phyloP scores from a whole-genome alignment of 2,888 invertebrate genomes.

The Pandemis heparana region DNA sequence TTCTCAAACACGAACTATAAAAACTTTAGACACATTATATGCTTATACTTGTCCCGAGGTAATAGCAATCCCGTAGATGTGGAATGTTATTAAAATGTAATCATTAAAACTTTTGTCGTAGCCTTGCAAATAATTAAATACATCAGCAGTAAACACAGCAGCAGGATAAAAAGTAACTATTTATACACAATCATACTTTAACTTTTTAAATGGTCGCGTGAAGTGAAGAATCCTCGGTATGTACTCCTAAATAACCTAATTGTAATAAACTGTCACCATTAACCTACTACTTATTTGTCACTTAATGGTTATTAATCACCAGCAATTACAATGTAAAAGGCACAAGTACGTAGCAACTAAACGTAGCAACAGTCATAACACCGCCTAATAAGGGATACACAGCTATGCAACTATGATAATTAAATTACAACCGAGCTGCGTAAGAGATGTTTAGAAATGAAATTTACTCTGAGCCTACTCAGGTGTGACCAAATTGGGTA shows the following conservation, averaged over 20 bases:
- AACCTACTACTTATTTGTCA: slow-evolving; percentile 9
- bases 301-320: slow-evolving; percentile 10
- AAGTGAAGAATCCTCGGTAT: background rate
- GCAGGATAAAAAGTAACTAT: background rate
- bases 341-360: slow-evolving; percentile 8
- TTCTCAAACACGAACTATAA: background rate
- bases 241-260: background rate
- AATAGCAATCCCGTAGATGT: no score
- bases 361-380: slow-evolving; percentile 25
- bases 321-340: slow-evolving; percentile 11
- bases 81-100: no score
- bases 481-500: slow-evolving; percentile 6
- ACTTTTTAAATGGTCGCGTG: background rate
- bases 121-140: background rate
- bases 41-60: no score
- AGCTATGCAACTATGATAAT: slow-evolving; percentile 37
- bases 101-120: no score
- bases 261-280: slow-evolving; percentile 12
- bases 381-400: slow-evolving; percentile 37
- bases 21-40: background rate
- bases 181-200: background rate
- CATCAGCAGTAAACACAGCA: no score
- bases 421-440: slow-evolving; percentile 38
- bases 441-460: slow-evolving; percentile 35
- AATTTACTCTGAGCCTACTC: slow-evolving; percentile 23